Base-by-base conservation (phyloP, 2,888 invertebrate genomes). In the Aphidius colemani region DNA sequence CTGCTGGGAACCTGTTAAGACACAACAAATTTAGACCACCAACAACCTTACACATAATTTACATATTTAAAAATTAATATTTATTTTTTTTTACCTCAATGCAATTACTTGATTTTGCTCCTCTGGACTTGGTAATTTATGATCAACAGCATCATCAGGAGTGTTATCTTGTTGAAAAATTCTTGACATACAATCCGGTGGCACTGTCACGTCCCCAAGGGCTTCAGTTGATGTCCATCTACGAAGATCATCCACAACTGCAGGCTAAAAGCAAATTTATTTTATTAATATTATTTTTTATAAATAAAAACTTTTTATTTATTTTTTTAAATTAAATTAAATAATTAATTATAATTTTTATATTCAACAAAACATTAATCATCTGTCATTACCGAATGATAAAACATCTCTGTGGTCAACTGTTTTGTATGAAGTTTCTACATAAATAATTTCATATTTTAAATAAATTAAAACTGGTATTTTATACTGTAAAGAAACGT, bases 141-240 rank as follows among this genome's bases (percentile, higher is more conserved):
- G 93, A 84, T 94, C 93, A 73, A 93, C 88, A 71, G 89, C 91
- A 80, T 90, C 90, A 71, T 85, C 86, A 73, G 88, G 88, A 61
- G 88, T 87, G 3, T 88, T 87, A 10, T 85, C 78, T 58, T 84
- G 78, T 61, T 83, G 83, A 45, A 84, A 82, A 75, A 92, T 91
- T 72, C 91, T 87, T 77, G 90, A 89, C 70, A 90, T 88, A 70
- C 92, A 89, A 80, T 93, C 92, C 59, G 93, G 90, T 44, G 90
- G 86, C 59, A 91, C 91, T 40, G 93, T 93, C 67, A 93, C 87
- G 79, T 94, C 93, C 69, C 94, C 94, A 61, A 94, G 82, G 41
- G 91, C 92, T 82, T 92, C 92, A 70, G 87, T 85, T 41, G 93
- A 94, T 65, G 94, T 94, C 94, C 94, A 94, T 85, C 91, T 88